Percentiles rank a stretch among this genome's conserved stretches.
These are phyloP conservation scores for Rotaria socialis DNA, from an alignment of 2,888 invertebrate genomes.

Conservation along the genomic window DNA sequence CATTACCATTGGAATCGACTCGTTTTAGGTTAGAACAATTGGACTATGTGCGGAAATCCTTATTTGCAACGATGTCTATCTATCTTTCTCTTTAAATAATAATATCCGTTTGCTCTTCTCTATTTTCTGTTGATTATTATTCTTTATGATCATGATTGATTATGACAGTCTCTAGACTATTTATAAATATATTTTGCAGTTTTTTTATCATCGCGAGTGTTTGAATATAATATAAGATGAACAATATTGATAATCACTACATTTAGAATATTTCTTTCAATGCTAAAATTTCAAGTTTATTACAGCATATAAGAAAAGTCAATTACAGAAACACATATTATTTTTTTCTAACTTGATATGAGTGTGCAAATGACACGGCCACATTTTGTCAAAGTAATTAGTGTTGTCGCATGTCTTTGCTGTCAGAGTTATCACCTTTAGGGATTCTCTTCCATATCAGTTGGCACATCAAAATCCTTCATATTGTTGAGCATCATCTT, in stretches of 20 bases:
- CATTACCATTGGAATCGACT: not conserved
- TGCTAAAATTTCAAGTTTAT: too few species aligned
- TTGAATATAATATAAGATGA: not conserved
- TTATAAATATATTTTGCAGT: not conserved
- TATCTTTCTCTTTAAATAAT: not conserved
- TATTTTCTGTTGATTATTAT: constrained; percentile 1
- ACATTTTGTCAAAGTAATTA: not conserved
- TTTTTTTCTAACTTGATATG: not conserved
- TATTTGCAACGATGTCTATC: not conserved
- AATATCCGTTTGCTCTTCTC: not conserved
- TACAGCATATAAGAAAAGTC: too few species aligned
- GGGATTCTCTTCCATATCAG: not conserved
- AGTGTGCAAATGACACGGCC: not conserved
- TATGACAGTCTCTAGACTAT: not conserved
- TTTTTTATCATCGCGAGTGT: not conserved
- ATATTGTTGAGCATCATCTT: not conserved
- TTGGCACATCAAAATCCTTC: not conserved
- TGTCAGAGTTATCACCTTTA: not conserved
- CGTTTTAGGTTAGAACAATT: not conserved
- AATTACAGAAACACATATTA: too few species aligned
- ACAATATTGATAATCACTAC: not conserved
- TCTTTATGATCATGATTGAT: not conserved
- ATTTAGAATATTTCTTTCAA: too few species aligned
- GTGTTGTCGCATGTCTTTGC: not conserved
- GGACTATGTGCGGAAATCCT: not conserved